Conservation (phyloP, 1,140 invertebrate species). For the Leptestheria dahalacensis region DNA sequence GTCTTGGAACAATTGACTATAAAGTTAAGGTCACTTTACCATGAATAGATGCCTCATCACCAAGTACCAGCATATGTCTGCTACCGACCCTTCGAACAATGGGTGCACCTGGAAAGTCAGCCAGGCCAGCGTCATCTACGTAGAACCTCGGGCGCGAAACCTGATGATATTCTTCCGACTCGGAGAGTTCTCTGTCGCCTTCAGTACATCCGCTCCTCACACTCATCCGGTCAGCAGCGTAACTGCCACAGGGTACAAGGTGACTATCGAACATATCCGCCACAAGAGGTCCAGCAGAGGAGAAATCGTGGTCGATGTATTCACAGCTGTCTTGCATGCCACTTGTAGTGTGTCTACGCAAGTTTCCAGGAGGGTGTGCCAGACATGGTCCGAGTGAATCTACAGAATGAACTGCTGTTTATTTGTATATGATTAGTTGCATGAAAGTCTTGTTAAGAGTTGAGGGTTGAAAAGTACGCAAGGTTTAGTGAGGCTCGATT, state of each 20-base stretch:
- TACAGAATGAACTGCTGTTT: too few relatives aligned
- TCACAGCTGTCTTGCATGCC: not conserved
- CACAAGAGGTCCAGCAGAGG: not conserved
- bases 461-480: too few relatives aligned
- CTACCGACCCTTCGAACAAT: constrained; percentile 14
- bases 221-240: not conserved
- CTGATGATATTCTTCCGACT: constrained; percentile 2
- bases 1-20: too few relatives aligned
- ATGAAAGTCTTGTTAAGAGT: not conserved
- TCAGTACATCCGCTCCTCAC: not conserved
- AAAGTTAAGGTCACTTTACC: too few relatives aligned
- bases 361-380: not conserved
- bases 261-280: not conserved
- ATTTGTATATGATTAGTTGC: not conserved
- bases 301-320: not conserved
- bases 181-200: constrained; percentile 10
- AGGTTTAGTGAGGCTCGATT: too few relatives aligned
- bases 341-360: not conserved
- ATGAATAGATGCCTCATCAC: constrained; percentile 11
- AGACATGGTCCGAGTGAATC: not conserved
- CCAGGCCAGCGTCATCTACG: not conserved
- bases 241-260: not conserved
- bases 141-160: not conserved
- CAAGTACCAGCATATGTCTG: constrained; percentile 12
- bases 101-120: not conserved